Conservation (phyloP, 2,797 vertebrate genomes). For the Liasis olivaceus region DNA sequence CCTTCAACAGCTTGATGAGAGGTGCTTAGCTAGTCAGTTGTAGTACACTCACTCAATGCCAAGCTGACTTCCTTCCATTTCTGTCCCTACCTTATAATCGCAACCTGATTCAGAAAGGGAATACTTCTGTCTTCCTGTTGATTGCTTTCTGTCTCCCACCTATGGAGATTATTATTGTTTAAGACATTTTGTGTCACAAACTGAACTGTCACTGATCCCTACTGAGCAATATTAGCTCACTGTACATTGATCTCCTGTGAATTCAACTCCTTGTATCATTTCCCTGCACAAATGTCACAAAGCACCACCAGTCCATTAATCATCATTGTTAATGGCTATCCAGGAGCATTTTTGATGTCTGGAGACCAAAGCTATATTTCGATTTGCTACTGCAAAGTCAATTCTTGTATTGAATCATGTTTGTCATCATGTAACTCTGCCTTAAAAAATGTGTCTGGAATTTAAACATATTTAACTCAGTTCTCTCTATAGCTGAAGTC, state of each 20-base stretch:
- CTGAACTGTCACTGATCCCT: not conserved
- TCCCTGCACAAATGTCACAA: not conserved
- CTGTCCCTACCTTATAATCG: not conserved
- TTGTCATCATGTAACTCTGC: not conserved
- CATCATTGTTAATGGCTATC: constrained; percentile 8
- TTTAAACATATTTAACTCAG: not conserved
- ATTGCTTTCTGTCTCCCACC: not conserved
- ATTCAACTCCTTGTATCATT: not conserved
- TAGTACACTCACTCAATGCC: not conserved
- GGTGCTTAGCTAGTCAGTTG: not conserved
- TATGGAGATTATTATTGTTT: not conserved
- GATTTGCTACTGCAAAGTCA: not conserved
- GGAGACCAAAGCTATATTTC: not conserved
- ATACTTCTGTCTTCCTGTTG: not conserved
- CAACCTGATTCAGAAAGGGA: not conserved
- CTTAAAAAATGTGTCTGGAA: not conserved
- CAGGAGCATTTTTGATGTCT: not conserved
- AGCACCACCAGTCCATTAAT: not conserved
- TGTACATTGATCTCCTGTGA: not conserved
- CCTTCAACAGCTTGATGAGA: not conserved
- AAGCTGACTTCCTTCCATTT: not conserved
- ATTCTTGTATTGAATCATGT: not conserved
- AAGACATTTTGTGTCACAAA: not conserved
- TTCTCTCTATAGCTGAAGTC: not conserved
- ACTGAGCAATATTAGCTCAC: not conserved